Conservation (phyloP, 2,797 vertebrate species). For the Hydrocynus forskahlii region DNA sequence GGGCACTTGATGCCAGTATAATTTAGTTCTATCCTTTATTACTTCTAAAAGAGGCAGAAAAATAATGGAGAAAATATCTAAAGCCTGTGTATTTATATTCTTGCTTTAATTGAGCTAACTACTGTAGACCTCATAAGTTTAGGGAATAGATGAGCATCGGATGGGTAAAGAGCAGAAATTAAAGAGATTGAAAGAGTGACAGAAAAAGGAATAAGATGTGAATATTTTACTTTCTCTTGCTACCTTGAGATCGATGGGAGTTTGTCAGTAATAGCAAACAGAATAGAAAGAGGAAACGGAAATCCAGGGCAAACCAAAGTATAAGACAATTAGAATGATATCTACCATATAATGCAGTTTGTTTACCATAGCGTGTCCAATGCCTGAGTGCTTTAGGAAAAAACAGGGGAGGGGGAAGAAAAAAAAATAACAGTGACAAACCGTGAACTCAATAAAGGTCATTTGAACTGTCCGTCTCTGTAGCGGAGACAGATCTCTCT, state of each 20-base stretch:
- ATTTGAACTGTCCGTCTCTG: conserved; percentile 58
- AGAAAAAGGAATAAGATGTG: conserved; percentile 67
- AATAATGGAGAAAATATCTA: conserved; percentile 30
- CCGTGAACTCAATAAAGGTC: conserved; percentile 81
- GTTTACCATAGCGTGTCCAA: conserved; percentile 98
- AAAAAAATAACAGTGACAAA: conserved; percentile 86
- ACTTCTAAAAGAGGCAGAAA: background rate
- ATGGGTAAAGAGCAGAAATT: conserved; percentile 69
- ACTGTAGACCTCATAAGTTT: conserved; percentile 67
- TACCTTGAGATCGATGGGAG: conserved; percentile 82
- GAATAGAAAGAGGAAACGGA: conserved; percentile 84
- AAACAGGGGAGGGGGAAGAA: conserved; percentile 78
- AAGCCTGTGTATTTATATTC: conserved; percentile 35
- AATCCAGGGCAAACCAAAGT: conserved; percentile 96
- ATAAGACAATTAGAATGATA: conserved; percentile 90
- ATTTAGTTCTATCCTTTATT: background rate
- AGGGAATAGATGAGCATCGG: conserved; percentile 59
- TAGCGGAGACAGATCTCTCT: conserved; percentile 6
- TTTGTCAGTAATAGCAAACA: conserved; percentile 83
- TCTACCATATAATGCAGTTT: conserved; percentile 97
- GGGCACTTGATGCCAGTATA: background rate
- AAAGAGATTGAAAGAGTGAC: conserved; percentile 65
- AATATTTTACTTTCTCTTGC: conserved; percentile 67
- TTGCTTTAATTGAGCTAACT: background rate
- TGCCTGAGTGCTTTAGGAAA: conserved; percentile 85